Conservation (phyloP, 2,797 vertebrate species). For the Catharus ustulatus region DNA sequence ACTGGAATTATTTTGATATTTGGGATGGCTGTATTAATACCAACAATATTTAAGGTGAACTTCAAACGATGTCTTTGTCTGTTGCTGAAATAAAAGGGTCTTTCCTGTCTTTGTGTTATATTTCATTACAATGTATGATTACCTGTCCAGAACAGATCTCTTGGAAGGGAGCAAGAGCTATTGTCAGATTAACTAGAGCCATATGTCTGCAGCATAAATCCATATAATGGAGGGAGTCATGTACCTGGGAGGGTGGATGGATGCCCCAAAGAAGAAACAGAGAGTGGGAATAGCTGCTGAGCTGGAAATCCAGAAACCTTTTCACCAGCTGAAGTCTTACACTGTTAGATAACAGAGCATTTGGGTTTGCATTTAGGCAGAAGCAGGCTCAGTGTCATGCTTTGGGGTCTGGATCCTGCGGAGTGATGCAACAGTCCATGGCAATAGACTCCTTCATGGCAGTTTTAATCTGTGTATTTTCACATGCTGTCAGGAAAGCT, state of each 20-base stretch:
- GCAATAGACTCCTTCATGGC: not conserved
- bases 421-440: not conserved
- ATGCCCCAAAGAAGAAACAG: not conserved
- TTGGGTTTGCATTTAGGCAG: not conserved
- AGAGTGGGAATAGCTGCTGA: not conserved
- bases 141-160: constrained; percentile 5
- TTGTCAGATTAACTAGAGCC: constrained; percentile 56
- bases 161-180: constrained; percentile 17
- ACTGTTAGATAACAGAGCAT: not conserved
- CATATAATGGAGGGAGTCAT: constrained; percentile 6
- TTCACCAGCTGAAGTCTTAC: not conserved
- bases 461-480: constrained; percentile 32
- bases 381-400: not conserved
- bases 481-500: constrained; percentile 12
- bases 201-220: constrained; percentile 46
- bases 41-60: constrained; percentile 9
- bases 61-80: constrained; percentile 12
- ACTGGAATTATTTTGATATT: not conserved
- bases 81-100: constrained; percentile 22
- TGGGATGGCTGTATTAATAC: not conserved
- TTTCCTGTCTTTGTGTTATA: not conserved
- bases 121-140: constrained; percentile 48
- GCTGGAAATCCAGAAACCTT: not conserved
- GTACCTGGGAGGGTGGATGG: not conserved
- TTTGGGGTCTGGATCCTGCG: not conserved